Conservation (phyloP, 2,888 invertebrate genomes). For the Argyra leucocephala region DNA sequence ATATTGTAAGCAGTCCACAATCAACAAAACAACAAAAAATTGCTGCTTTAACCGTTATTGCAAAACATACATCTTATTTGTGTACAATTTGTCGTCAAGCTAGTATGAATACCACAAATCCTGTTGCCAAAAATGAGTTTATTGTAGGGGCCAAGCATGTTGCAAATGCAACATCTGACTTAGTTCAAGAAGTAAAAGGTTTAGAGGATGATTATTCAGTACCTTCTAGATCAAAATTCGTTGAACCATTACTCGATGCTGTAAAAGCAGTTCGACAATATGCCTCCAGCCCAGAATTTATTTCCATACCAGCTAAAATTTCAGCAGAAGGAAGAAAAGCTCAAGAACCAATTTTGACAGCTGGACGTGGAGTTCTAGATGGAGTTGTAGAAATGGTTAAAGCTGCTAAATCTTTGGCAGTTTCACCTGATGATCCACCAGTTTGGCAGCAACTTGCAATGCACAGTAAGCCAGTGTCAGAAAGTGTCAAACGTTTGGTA, state of each 20-base stretch:
- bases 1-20: conserved; percentile 58
- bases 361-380: conserved; percentile 68
- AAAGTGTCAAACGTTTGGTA: conserved; percentile 89
- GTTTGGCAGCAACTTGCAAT: conserved; percentile 91
- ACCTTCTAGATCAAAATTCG: conserved; percentile 64
- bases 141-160: conserved; percentile 97
- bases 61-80: conserved; percentile 89
- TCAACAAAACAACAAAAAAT: conserved; percentile 76
- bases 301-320: conserved; percentile 83
- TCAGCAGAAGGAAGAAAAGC: conserved; percentile 70
- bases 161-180: conserved; percentile 85
- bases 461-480: conserved; percentile 91
- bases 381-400: conserved; percentile 85
- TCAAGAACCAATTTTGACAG: conserved; percentile 79
- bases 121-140: conserved; percentile 90
- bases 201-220: conserved; percentile 76
- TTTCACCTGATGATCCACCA: conserved; percentile 80
- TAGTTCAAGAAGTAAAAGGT: conserved; percentile 91
- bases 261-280: conserved; percentile 87
- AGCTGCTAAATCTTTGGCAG: conserved; percentile 79
- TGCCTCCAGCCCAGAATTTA: conserved; percentile 89
- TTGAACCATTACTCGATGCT: conserved; percentile 77
- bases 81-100: conserved; percentile 93
- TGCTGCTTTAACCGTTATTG: conserved; percentile 85
- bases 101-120: conserved; percentile 79